Base-by-base conservation (phyloP, 2,113 vertebrate genomes). In the Mandrillus leucophaeus region DNA sequence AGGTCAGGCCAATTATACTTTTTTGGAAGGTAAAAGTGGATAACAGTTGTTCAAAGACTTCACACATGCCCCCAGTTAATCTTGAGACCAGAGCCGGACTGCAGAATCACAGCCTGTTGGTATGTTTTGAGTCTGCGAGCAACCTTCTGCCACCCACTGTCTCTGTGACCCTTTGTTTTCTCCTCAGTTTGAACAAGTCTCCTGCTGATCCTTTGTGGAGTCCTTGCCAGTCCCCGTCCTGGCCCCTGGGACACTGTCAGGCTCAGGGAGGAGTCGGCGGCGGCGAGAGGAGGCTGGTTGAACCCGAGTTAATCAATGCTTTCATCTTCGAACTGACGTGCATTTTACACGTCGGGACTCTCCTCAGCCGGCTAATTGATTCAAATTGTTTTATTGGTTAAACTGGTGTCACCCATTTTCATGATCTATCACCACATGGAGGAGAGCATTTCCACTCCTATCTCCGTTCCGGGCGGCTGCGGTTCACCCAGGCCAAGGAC, bases 341-440 rank as follows among this genome's bases (percentile, higher is more conserved):
- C 98, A 98, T 98, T 98, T 99, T 98, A 98, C 98, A 98, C 98
- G 95, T 98, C 98, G 95, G 98, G 98, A 98, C 98, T 98, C 98
- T 98, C 98, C 97, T 98, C 98, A 97, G 96, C 96, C 94, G 92
- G 98, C 97, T 99, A 99, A 99, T 99, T 99, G 98, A 99, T 99
- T 99, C 98, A 98, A 99, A 99, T 99, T 98, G 99, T 98, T 98
- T 98, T 98, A 98, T 99, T 98, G 98, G 97, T 98, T 98, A 99
- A 99, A 98, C 98, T 98, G 97, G 97, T 98, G 98, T 98, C 98
- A 98, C 97, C 97, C 98, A 98, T 72, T 97, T 95, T 43, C 84
- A 57, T 98, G 98, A 99, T 98, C 97, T 98, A 98, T 98, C 84
- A 97, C 96, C 86, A 14, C 94, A 59, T 85, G 95, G 96, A 87